Base-by-base conservation (phyloP, 2,888 invertebrate genomes). In the Meliscaeva auricollis region DNA sequence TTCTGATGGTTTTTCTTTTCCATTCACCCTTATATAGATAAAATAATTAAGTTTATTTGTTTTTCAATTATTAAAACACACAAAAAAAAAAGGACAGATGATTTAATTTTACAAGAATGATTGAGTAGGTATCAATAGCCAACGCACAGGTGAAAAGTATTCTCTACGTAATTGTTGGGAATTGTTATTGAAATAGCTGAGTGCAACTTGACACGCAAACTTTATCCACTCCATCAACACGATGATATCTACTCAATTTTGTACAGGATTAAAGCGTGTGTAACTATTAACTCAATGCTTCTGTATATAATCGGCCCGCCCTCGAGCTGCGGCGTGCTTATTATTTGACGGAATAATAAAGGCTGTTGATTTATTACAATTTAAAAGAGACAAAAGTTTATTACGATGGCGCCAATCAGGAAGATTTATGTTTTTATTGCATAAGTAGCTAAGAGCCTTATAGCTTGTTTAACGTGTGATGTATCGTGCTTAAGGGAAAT, bases 401-500 rank as follows among this genome's bases (percentile, higher is more conserved):
- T 68, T 72, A 62, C 68, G 50, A 52, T 83, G 78, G 64, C 20
- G 74, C 69, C 79, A 83, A 79, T 74, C 64, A 79, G 56, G 50
- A 74, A 69, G 78, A 78, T 78, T 82, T 78, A 78, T 78, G 78
- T 72, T 54, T 82, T 73, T 54, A 77, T 77, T 78, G 54, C 35
- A 62, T 50, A 44, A 30, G 35, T 26, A 50, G 11, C 2, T 8
- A 13, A n/a, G 17, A 35, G 32, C 11, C 20, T 20, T 52, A 52
- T 44, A 70, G 60, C 26, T 62, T 54, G 3, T 1, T 32, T 60
- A 13, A 38, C 17, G 22, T 41, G 20, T 41, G 2, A 26, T 38
- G 13, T 60, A 0, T 58, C 58, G 58, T 60, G 60, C 4, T 22
- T 22, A 60, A 3, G 22, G n/a, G 4, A 58, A 38, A 38, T 38